Evolutionary conservation across 2,888 invertebrate species (phyloP).

Genomic region (Andrena minutula): DNA sequence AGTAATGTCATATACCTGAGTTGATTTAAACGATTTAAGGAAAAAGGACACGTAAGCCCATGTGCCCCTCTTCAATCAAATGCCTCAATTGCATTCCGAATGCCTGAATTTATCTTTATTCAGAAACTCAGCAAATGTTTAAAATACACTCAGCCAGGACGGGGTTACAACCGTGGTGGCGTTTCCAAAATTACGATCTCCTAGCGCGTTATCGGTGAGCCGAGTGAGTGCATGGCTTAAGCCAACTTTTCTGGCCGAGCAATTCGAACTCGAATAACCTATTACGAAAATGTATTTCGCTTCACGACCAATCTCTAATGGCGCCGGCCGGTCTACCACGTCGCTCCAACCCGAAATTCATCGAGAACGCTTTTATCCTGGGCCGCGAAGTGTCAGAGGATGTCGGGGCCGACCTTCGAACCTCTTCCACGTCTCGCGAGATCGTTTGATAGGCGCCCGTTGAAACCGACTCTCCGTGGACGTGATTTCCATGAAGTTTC

Average conservation of each 20-base stretch:
- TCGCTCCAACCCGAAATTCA: constrained; percentile 9
- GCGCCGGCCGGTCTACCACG: constrained; percentile 29
- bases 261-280: constrained; percentile 27
- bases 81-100: not conserved
- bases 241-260: constrained; percentile 32
- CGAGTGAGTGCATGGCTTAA: constrained; percentile 3
- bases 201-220: not conserved
- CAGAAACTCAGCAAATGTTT: not conserved
- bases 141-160: not conserved
- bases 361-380: constrained; percentile 20
- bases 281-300: constrained; percentile 46
- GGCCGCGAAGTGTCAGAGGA: not conserved
- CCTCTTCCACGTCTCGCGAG: not conserved
- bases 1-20: no score
- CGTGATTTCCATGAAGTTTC: not conserved
- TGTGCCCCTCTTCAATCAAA: not conserved
- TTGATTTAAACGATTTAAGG: no score
- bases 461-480: not conserved
- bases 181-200: constrained; percentile 3
- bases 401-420: not conserved
- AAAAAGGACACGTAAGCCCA: no score
- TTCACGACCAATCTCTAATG: constrained; percentile 30
- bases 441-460: not conserved
- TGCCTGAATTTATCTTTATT: not conserved
- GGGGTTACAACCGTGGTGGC: not conserved